Base-by-base conservation (phyloP, 1,140 invertebrate species). In the Ganaspis sp. region DNA sequence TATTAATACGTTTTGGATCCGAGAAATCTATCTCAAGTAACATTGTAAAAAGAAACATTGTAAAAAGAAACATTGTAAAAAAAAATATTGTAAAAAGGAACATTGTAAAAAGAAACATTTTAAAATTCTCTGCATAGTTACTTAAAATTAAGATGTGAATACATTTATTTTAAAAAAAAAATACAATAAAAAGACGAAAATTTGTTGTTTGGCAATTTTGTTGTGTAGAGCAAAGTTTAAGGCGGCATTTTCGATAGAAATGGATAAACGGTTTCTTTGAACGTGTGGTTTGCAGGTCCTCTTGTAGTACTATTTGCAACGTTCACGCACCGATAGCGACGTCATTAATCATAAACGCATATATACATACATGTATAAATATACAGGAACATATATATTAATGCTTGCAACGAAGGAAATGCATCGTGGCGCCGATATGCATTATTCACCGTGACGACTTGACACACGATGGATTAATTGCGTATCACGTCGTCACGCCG, bases 381-480 rank as follows among this genome's bases (percentile, higher is more conserved):
- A 74, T 78, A 69, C 53, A 73, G 78, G 76, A 29, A 64, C 15
- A 15, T 64, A 64, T 64, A 26, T 29, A 64, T 64, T 29, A 64
- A 64, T 64, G 23, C 37, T 21, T 11, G 69, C 45, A 12, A 42
- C 40, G 23, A 21, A 17, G 54, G 79, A 83, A 78, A 81, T 81
- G 79, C 84, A 78, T 80, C 79, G 77, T 49, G 73, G 70, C 80
- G 77, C 73, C 82, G 81, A 84, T 79, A 84, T 80, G 82, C 84
- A 85, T 87, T 86, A 87, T 87, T 87, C 82, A 85, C 78, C 70
- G 79, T 74, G 49, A 70, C 83, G 77, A 80, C 77, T 64, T 81
- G 80, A 81, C 82, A 70, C 76, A 42, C 77, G 82, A 85, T 84
- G 85, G 85, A 88, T 87, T 87, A 88, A 86, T 86, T 86, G 86